Base-by-base conservation (phyloP, 1,140 invertebrate species). In the Drosophila setifemur region DNA sequence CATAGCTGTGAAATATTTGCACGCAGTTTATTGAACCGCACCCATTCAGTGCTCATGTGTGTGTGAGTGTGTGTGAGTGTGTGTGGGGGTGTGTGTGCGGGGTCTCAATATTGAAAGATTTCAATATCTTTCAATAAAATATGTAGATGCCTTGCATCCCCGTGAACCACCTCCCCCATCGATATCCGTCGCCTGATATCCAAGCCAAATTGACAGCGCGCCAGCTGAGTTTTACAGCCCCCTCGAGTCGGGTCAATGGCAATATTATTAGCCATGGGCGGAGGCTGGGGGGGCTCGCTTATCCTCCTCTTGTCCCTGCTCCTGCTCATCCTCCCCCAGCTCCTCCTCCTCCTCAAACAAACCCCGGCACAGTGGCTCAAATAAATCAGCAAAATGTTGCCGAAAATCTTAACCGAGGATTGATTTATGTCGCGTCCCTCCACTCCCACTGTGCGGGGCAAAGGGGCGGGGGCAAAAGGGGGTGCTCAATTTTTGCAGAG, bases 121-220 rank as follows among this genome's bases (percentile, higher is more conserved):
- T 73, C 87, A 83, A 89, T 88, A 86, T 86, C 79, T 83, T 89
- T 89, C 76, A 88, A 88, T 86, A 81, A 86, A 87, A 88, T 89
- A 88, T 87, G 86, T 71, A 88, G 85, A 89, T 87, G 70, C 79
- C 64, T 72, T 64, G 54, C 55, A 35, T 50, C 40, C 40, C 7
- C 4, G 31, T 6, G 8, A 33, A n/a, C 4, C n/a, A n/a, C 3
- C 21, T 4, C 11, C 9, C 14, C 11, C 26, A 1, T 23, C 3
- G 4, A 2, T 26, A n/a, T 19, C 21, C 19, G 11, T 16, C 14
- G 26, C 21, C 19, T 37, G 40, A 45, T 23, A 48, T 45, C 42
- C 39, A 33, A 40, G 14, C 63, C 75, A 86, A 86, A 86, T 86
- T 86, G 81, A 86, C 81, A 86, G 75, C 58, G 75, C 72, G 63